Evolutionary conservation across 53 echinoderm and acorn worm species (phyloP).

Genomic region (Zoroaster sp.): DNA sequence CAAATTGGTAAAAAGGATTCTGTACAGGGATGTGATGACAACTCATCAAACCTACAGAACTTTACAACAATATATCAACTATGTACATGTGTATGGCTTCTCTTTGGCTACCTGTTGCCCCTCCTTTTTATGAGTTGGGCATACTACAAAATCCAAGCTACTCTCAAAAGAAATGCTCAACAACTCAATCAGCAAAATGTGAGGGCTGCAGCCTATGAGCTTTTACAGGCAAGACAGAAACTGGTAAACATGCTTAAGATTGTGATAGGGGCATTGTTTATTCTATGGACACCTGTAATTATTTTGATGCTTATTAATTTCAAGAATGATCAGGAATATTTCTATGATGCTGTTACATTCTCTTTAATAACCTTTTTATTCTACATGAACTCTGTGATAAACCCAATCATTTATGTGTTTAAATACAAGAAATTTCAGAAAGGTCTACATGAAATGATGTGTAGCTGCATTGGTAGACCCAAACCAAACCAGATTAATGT

Average conservation of each 20-base stretch:
- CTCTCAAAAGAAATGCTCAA: not conserved
- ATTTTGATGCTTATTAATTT: not conserved
- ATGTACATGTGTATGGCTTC: not conserved
- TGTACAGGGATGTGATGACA: not conserved
- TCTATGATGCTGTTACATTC: not conserved
- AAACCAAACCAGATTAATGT: not conserved
- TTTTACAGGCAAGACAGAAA: conserved; percentile 2
- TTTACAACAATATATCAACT: not conserved
- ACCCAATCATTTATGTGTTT: conserved; percentile 44
- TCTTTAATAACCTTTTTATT: no score
- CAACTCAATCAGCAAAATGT: not conserved
- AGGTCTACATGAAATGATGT: not conserved
- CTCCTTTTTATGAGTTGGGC: conserved; percentile 16
- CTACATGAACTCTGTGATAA: conserved; percentile 15
- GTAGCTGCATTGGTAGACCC: not conserved
- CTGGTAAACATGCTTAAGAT: conserved; percentile 18
- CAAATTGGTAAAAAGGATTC: not conserved
- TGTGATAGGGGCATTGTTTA: not conserved
- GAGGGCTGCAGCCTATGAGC: not conserved
- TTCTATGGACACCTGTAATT: conserved; percentile 10
- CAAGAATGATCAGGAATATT: not conserved
- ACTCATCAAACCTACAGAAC: not conserved
- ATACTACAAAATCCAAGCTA: conserved; percentile 29
- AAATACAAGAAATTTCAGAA: conserved; percentile 29
- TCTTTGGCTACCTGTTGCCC: conserved; percentile 9